Evolutionary conservation across 2,797 vertebrate genomes (phyloP), one percentile per base, ranked within the genome.

Genomic region (Momotus momota): DNA sequence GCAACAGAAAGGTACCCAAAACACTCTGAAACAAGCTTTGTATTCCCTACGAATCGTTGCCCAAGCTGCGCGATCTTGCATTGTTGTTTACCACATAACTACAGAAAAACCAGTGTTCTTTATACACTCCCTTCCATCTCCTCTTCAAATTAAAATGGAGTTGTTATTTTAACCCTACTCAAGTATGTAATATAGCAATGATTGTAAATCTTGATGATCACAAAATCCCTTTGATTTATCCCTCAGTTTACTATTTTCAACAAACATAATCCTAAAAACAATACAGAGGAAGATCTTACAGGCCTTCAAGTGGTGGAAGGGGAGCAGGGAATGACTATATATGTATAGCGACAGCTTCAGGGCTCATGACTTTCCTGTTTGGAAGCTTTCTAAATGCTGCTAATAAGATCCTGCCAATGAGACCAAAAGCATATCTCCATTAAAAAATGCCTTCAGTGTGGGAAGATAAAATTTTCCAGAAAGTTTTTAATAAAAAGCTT

Each of bases 121-220:
- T 64, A 69, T 48, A 88, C 27, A 70, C 17, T 74, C 14, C 8
- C 65, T 64, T 35, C 38, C 21, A 70, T 48, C 52, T 58, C 29
- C 40, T 31, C 25, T 46, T 75, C 66, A 93, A 93, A 95, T 97
- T 88, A 93, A 94, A 96, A 88, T 16, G 22, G 55, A 86, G 33
- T 83, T 97, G 92, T 96, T 97, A 87, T 94, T 95, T 95, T 97
- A 96, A 96, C 94, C 88, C 81, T 82, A 77, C 73, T 91, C 79
- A 95, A 96, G 73, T 96, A 96, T 92, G 84, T 86, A 88, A 85
- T 90, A 82, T 10, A 94, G 58, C 57, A 74, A 79, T 81, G 88
- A 93, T 2, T 85, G 41, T 87, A 96, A 95, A 67, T 96, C 84
- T 82, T 70, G 46, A 65, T 84, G 92, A 88, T 94, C 84, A 66